Percentiles rank a stretch among this genome's conserved stretches.
Evolutionary conservation across 2,797 vertebrate species (phyloP).

Genomic region (Epinephelus malabaricus): DNA sequence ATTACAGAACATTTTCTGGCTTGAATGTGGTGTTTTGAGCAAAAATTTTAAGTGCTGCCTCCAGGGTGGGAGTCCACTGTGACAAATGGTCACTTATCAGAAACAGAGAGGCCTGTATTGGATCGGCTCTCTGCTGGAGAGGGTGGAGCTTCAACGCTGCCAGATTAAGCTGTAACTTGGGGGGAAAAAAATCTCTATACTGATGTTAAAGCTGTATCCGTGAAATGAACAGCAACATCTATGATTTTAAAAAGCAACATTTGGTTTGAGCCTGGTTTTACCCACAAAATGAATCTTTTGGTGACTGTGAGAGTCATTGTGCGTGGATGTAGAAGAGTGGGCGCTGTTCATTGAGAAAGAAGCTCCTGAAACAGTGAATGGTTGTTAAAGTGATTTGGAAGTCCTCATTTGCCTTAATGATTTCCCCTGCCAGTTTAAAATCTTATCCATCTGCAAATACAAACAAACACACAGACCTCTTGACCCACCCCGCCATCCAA

Average conservation of each 20-base stretch:
- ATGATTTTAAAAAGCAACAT: constrained; percentile 6
- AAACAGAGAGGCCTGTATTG: constrained; percentile 55
- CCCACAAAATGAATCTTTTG: constrained; percentile 10
- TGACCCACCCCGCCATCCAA: constrained; percentile 60
- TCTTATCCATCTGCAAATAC: constrained; percentile 73
- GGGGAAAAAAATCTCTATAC: neutral
- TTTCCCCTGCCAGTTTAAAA: constrained; percentile 72
- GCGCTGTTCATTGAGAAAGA: constrained; percentile 58
- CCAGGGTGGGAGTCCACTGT: constrained; percentile 46
- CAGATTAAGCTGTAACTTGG: constrained; percentile 27
- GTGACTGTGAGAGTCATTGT: constrained; percentile 39
- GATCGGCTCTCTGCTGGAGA: constrained; percentile 41
- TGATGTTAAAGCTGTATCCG: constrained; percentile 1
- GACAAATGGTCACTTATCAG: constrained; percentile 73
- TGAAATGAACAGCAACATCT: constrained; percentile 14
- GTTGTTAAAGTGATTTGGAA: constrained; percentile 61
- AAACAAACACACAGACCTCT: constrained; percentile 70
- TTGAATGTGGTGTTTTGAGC: constrained; percentile 20
- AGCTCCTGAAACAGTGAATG: constrained; percentile 42
- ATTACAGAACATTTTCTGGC: constrained; percentile 45
- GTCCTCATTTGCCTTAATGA: constrained; percentile 66
- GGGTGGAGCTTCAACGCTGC: constrained; percentile 22
- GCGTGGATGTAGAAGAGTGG: neutral
- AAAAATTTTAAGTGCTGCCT: constrained; percentile 42
- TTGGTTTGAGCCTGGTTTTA: constrained; percentile 27